Conservation (phyloP, 2,113 vertebrate genomes). For the Halichoerus grypus region DNA sequence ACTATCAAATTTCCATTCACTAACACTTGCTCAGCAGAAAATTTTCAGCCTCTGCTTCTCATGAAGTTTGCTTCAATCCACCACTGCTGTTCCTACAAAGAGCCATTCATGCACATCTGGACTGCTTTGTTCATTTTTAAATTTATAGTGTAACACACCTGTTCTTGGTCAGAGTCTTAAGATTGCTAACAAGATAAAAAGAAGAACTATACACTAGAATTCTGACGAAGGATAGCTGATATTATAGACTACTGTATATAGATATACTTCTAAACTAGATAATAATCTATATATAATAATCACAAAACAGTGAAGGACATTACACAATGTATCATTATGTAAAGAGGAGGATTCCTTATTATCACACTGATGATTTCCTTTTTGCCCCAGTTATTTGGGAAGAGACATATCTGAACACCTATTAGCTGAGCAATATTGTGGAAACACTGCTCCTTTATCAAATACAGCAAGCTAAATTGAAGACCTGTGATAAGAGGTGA, state of each 20-base stretch:
- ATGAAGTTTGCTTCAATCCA: not conserved
- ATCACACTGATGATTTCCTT: not conserved
- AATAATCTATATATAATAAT: not conserved
- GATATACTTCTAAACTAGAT: not conserved
- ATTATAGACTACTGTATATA: not conserved
- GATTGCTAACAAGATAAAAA: not conserved
- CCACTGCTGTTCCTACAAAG: not conserved
- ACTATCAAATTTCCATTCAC: not conserved
- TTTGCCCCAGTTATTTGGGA: slow-evolving; percentile 20
- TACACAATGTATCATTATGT: not conserved
- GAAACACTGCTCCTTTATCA: not conserved
- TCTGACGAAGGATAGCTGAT: not conserved
- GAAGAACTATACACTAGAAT: not conserved
- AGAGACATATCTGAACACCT: not conserved
- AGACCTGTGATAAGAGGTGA: not conserved
- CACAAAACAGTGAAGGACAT: not conserved
- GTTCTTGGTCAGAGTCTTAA: not conserved
- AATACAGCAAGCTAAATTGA: not conserved
- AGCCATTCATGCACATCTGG: not conserved
- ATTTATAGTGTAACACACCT: not conserved
- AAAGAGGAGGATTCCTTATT: not conserved
- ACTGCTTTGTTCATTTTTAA: not conserved
- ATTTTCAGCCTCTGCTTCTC: not conserved
- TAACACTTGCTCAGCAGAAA: not conserved
- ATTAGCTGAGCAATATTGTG: not conserved